phyloP scores from a whole-genome alignment of 23 tunicate species.

The Ciona savignyi region DNA sequence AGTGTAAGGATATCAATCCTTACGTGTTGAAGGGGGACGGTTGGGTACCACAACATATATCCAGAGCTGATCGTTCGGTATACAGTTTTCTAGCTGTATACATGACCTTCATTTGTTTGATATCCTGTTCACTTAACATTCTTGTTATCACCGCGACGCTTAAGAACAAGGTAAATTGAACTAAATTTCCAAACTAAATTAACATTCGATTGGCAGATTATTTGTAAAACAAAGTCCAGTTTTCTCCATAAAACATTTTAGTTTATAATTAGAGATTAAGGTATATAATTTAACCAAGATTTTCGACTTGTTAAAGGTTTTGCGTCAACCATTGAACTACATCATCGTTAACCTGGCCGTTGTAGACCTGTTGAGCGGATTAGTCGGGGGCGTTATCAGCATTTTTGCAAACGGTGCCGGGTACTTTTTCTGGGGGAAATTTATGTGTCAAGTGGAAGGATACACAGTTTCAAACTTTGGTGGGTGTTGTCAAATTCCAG shows the following conservation, averaged over 20 bases:
- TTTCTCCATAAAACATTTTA: no score
- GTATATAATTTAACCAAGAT: no score
- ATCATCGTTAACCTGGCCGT: slow-evolving; percentile 70
- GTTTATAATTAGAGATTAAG: no score
- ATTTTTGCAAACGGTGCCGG: slow-evolving; percentile 55
- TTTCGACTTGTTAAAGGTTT: slow-evolving; percentile 31
- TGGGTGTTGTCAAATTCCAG: slow-evolving; percentile 13
- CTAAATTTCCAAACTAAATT: no score
- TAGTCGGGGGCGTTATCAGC: slow-evolving; percentile 30
- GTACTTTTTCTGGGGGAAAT: slow-evolving; percentile 65
- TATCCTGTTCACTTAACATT: slow-evolving; percentile 25
- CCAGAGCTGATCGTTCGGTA: slow-evolving; percentile 16
- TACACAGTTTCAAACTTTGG: slow-evolving; percentile 63
- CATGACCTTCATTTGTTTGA: slow-evolving; percentile 41
- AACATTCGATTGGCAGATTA: no score
- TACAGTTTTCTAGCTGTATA: slow-evolving; percentile 48
- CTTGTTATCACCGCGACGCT: slow-evolving; percentile 48
- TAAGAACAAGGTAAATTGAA: slow-evolving; percentile 60
- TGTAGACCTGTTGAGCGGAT: slow-evolving; percentile 47
- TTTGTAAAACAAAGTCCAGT: no score
- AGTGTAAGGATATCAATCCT: slow-evolving; percentile 34
- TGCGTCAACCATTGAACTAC: slow-evolving; percentile 70
- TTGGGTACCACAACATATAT: slow-evolving; percentile 62
- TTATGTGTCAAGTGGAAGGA: slow-evolving; percentile 64
- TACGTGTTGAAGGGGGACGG: slow-evolving; percentile 40